Percentiles rank a stretch among this genome's conserved stretches.
Conservation (phyloP, 2,888 invertebrate genomes). For the Thecocarcelia acutangulata region DNA sequence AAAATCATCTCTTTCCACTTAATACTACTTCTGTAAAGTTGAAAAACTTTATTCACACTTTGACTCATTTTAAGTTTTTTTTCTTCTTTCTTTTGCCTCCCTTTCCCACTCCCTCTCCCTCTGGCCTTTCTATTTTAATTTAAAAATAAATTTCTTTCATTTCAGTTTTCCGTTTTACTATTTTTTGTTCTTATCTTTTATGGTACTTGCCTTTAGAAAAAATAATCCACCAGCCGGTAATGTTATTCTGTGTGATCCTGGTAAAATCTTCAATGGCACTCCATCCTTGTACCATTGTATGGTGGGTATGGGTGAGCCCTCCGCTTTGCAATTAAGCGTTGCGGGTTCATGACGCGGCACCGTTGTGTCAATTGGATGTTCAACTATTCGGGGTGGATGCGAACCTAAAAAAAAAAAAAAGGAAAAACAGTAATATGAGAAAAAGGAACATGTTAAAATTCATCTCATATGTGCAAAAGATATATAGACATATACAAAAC, state of each 20-base stretch:
- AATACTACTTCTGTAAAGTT: slow-evolving; percentile 11
- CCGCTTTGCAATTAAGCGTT: slow-evolving; percentile 94
- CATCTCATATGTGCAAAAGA: background rate
- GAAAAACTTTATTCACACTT: slow-evolving; percentile 59
- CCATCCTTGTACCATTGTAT: slow-evolving; percentile 92
- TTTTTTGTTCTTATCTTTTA: slow-evolving; percentile 72
- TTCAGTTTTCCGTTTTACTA: slow-evolving; percentile 23
- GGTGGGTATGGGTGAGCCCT: slow-evolving; percentile 89
- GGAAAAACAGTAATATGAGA: slow-evolving; percentile 70
- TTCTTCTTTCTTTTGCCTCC: background rate
- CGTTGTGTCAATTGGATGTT: slow-evolving; percentile 94
- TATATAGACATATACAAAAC: slow-evolving; percentile 5
- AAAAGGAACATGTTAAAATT: slow-evolving; percentile 14
- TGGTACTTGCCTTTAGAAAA: slow-evolving; percentile 84
- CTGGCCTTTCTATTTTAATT: slow-evolving; percentile 18
- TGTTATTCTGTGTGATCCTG: slow-evolving; percentile 86
- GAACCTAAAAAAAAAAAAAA: too few species aligned
- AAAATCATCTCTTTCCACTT: slow-evolving; percentile 25
- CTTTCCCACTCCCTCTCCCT: background rate
- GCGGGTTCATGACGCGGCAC: slow-evolving; percentile 95
- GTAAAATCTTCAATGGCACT: slow-evolving; percentile 84
- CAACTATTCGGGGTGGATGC: slow-evolving; percentile 91
- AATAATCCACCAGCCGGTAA: slow-evolving; percentile 92
- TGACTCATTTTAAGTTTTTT: slow-evolving; percentile 48
- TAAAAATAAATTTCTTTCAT: slow-evolving; percentile 36